These are phyloP conservation scores for Metacarcinus magister DNA, from an alignment of 2,888 invertebrate species.

Conservation along the genomic window DNA sequence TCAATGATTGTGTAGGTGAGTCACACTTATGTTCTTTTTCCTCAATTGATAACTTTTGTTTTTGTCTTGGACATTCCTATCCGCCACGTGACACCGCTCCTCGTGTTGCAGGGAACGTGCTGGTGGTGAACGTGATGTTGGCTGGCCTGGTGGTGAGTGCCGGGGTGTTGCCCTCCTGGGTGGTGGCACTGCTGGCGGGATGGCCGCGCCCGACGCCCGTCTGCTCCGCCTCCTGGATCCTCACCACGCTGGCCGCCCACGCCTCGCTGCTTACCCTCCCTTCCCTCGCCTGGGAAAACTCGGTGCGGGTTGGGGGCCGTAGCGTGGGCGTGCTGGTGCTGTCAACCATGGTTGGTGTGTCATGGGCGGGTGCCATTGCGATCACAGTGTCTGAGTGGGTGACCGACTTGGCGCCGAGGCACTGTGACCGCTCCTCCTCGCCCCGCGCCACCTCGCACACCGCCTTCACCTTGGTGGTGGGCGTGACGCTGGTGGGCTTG, in stretches of 20 bases:
- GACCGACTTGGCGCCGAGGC: constrained; percentile 75
- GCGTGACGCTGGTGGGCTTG: constrained; percentile 78
- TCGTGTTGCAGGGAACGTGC: constrained; percentile 80
- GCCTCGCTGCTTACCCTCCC: constrained; percentile 78
- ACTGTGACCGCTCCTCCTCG: constrained; percentile 65
- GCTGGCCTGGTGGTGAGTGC: constrained; percentile 81
- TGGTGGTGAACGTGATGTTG: constrained; percentile 82
- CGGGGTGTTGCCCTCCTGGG: constrained; percentile 79
- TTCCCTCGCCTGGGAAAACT: constrained; percentile 81
- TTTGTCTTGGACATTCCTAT: not conserved
- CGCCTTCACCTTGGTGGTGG: constrained; percentile 78
- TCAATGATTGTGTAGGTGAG: not conserved
- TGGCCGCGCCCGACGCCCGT: constrained; percentile 79
- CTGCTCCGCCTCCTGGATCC: constrained; percentile 79
- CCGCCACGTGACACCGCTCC: not conserved
- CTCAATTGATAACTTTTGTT: not conserved
- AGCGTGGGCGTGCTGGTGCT: constrained; percentile 72
- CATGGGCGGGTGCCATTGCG: constrained; percentile 74
- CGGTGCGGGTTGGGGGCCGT: constrained; percentile 69
- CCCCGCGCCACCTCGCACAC: constrained; percentile 63
- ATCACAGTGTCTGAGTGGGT: constrained; percentile 80
- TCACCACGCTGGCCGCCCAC: constrained; percentile 80
- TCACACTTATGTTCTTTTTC: not conserved
- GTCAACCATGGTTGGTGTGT: constrained; percentile 73
- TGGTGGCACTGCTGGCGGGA: constrained; percentile 79